These are phyloP conservation scores for Tipula helvola DNA, from an alignment of 2,888 invertebrate genomes.

Conservation along the genomic window DNA sequence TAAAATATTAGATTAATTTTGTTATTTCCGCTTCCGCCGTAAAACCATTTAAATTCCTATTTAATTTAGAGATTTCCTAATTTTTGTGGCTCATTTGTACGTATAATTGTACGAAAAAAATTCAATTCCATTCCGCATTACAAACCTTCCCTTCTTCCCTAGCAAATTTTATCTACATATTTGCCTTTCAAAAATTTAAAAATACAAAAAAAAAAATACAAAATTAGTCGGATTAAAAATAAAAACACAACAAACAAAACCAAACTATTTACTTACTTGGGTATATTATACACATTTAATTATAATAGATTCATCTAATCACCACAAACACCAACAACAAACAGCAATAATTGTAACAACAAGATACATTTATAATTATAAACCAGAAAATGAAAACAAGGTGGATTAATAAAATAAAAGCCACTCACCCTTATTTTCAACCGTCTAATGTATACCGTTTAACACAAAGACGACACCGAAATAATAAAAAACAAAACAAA, in stretches of 20 bases:
- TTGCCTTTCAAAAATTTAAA: background rate
- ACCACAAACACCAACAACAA: background rate
- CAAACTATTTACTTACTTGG: background rate
- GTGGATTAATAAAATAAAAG: background rate
- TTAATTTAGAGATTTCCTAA: background rate
- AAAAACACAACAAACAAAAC: background rate
- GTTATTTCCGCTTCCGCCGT: too few species aligned
- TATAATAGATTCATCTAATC: conserved; percentile 4
- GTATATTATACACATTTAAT: background rate
- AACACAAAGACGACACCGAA: background rate
- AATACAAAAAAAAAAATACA: background rate
- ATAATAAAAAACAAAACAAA: background rate
- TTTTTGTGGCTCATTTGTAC: background rate
- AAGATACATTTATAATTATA: background rate
- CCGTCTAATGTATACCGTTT: background rate
- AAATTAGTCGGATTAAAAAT: background rate
- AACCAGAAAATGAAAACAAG: background rate
- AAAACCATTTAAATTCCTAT: background rate
- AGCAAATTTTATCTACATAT: background rate
- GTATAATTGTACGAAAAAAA: background rate
- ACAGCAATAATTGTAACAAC: background rate
- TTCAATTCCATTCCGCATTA: background rate
- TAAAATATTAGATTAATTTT: too few species aligned
- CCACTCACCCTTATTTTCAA: background rate
- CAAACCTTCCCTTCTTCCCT: background rate